A percentile compares a stretch with the other conserved stretches of the same genome.
These are phyloP conservation scores for Pachliopta kotzebuea DNA, from an alignment of 2,888 invertebrate species.

Conservation along the genomic window DNA sequence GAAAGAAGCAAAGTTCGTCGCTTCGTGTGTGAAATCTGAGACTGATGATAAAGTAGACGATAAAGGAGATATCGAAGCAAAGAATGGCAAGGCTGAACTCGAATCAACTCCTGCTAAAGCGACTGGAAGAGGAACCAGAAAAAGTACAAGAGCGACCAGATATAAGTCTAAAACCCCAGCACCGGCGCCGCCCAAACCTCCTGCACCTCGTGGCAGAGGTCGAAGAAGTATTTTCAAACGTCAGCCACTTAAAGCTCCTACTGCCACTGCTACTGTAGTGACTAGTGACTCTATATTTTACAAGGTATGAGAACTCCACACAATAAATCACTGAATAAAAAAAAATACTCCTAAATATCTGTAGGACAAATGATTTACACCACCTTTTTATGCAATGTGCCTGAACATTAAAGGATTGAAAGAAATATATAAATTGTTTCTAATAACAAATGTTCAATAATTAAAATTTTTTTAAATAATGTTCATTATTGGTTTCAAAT, in stretches of 20 bases:
- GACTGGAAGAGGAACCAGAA: slow-evolving; percentile 76
- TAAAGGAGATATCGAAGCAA: slow-evolving; percentile 48
- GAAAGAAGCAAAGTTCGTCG: slow-evolving; percentile 55
- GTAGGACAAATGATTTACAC: too few relatives aligned
- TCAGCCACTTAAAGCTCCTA: slow-evolving; percentile 89
- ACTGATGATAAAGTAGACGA: slow-evolving; percentile 56
- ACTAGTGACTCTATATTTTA: slow-evolving; percentile 88
- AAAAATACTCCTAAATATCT: not conserved
- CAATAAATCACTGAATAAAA: not conserved
- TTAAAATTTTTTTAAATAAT: too few relatives aligned
- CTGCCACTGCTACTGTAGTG: slow-evolving; percentile 89
- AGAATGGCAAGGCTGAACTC: slow-evolving; percentile 53
- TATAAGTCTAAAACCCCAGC: slow-evolving; percentile 75
- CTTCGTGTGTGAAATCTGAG: slow-evolving; percentile 50
- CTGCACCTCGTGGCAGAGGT: slow-evolving; percentile 84
- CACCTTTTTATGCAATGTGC: too few relatives aligned
- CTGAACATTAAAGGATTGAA: too few relatives aligned
- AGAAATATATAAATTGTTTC: too few relatives aligned
- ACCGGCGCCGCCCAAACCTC: slow-evolving; percentile 48
- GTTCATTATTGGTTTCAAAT: too few relatives aligned
- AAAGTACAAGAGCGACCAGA: slow-evolving; percentile 81
- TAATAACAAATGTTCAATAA: too few relatives aligned
- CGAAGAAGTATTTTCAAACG: slow-evolving; percentile 89
- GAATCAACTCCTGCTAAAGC: slow-evolving; percentile 70
- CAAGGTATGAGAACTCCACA: slow-evolving; percentile 37